These are phyloP conservation scores for Pantherophis vulpinus DNA, from an alignment of 2,797 vertebrate species.

Conservation along the genomic window DNA sequence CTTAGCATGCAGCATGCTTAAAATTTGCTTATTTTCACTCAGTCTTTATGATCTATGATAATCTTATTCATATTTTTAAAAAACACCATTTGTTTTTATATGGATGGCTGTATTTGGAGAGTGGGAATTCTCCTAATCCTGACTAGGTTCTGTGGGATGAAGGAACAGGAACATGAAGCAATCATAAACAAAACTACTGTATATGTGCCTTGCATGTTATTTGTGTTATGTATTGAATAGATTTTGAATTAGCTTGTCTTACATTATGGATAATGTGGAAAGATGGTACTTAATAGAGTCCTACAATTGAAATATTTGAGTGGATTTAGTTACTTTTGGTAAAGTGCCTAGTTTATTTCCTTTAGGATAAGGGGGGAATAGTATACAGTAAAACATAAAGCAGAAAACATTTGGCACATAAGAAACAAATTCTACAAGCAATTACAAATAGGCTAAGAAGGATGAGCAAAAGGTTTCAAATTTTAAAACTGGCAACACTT, in stretches of 20 bases:
- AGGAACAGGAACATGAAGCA: background rate
- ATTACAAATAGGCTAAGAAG: background rate
- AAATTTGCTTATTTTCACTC: constrained; percentile 25
- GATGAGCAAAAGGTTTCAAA: background rate
- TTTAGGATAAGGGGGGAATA: background rate
- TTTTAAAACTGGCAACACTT: background rate
- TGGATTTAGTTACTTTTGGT: constrained; percentile 23
- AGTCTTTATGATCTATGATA: background rate
- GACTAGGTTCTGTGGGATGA: background rate
- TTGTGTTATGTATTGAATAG: background rate
- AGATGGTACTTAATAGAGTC: background rate
- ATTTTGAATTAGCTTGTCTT: background rate
- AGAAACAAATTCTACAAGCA: constrained; percentile 2
- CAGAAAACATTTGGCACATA: constrained; percentile 9
- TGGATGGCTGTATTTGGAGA: background rate
- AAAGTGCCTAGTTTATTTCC: background rate
- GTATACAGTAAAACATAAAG: background rate
- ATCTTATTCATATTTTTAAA: background rate
- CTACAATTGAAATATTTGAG: background rate
- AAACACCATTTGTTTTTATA: background rate
- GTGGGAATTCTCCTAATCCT: constrained; percentile 2
- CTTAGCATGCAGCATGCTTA: constrained; percentile 16
- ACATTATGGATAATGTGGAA: background rate
- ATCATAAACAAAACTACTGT: constrained; percentile 19
- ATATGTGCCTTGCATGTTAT: background rate